These are phyloP conservation scores for Archilochus colubris DNA, from an alignment of 2,113 vertebrate genomes.

Conservation along the genomic window DNA sequence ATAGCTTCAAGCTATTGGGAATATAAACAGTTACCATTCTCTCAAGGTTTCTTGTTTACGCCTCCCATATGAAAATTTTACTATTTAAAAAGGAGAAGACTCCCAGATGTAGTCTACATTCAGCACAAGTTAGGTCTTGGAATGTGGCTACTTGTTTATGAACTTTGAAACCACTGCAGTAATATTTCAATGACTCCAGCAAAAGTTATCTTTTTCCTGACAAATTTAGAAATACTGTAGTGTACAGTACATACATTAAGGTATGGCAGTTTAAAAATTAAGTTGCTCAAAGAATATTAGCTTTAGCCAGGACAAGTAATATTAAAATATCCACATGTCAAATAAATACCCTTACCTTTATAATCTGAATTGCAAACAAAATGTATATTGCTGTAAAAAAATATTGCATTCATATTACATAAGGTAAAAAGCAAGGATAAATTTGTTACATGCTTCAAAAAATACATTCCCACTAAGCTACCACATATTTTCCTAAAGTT, in stretches of 20 bases:
- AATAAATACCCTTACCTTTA: neutral
- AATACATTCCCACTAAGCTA: neutral
- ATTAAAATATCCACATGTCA: neutral
- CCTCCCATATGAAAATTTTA: neutral
- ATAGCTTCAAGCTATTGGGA: neutral
- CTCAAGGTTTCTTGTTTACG: slow-evolving; percentile 18
- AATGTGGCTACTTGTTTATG: neutral
- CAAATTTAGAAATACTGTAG: neutral
- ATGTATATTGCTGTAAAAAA: neutral
- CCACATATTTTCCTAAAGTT: neutral
- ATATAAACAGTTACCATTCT: neutral
- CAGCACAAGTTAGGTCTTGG: neutral
- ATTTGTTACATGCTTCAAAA: neutral
- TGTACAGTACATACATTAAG: neutral
- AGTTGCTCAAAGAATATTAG: neutral
- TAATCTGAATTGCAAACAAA: neutral
- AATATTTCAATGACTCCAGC: neutral
- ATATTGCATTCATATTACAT: neutral
- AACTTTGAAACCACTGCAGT: neutral
- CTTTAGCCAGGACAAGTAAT: neutral
- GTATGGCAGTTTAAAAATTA: neutral
- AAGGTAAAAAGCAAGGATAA: neutral
- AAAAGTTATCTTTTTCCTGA: neutral
- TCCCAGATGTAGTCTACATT: neutral
- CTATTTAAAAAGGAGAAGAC: slow-evolving; percentile 1